A percentile compares a stretch with the other conserved stretches of the same genome.
Evolutionary conservation across 1,140 invertebrate genomes (phyloP).

Genomic region (Bradynema listronoti): DNA sequence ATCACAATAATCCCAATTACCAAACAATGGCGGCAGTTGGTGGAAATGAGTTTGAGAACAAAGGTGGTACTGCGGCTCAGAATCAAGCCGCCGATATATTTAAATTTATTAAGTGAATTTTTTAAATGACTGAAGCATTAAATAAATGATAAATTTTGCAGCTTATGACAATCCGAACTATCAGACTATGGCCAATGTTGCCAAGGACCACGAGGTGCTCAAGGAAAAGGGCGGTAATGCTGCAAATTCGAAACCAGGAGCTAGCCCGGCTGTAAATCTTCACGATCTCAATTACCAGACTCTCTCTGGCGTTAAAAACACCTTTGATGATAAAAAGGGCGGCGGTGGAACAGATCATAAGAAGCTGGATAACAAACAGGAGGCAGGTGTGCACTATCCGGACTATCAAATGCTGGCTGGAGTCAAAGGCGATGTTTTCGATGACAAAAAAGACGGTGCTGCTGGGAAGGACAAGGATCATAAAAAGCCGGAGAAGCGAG

Average conservation of each 20-base stretch:
- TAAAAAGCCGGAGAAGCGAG: slow-evolving; percentile 5
- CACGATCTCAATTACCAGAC: neutral
- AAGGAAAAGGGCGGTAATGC: slow-evolving; percentile 24
- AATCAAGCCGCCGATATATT: neutral
- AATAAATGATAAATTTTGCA: slow-evolving; percentile 12
- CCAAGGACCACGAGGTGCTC: slow-evolving; percentile 23
- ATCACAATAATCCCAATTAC: slow-evolving; percentile 18
- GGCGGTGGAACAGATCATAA: neutral
- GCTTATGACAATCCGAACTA: slow-evolving; percentile 23
- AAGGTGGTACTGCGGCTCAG: slow-evolving; percentile 10
- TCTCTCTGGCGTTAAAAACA: neutral
- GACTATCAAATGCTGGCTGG: slow-evolving; percentile 25
- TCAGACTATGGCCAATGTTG: slow-evolving; percentile 23
- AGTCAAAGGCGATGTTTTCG: slow-evolving; percentile 19
- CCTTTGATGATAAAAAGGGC: slow-evolving; percentile 11
- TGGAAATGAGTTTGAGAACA: slow-evolving; percentile 34
- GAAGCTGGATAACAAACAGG: slow-evolving; percentile 11
- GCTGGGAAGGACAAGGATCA: neutral
- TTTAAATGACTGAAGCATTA: too few relatives aligned
- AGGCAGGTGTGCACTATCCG: slow-evolving; percentile 19
- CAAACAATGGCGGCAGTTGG: slow-evolving; percentile 23
- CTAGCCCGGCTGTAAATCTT: slow-evolving; percentile 16
- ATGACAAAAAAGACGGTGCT: neutral
- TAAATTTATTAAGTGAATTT: too few relatives aligned
- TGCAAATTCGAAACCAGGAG: slow-evolving; percentile 12